Percentiles rank a stretch among this genome's conserved stretches.
Conservation (phyloP, 2,888 invertebrate genomes). For the Drosophila multiciliata region DNA sequence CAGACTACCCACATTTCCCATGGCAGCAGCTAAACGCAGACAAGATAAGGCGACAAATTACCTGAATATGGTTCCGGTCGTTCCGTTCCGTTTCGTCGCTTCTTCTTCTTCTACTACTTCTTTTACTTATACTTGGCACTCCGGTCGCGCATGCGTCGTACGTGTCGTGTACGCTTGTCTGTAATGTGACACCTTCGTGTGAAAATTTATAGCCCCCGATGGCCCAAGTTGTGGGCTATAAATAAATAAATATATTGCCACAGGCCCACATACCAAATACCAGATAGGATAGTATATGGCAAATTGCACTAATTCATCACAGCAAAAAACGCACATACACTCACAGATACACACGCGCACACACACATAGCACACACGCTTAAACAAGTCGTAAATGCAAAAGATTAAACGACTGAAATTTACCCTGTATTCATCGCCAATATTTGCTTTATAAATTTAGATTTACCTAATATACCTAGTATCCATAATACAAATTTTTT, state of each 20-base stretch:
- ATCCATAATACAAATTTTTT: not conserved
- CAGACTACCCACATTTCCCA: conserved; percentile 61
- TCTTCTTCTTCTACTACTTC: not conserved
- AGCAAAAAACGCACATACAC: conserved; percentile 9
- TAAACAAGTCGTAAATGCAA: not conserved
- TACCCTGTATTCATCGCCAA: conserved; percentile 2
- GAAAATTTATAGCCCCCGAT: conserved; percentile 71
- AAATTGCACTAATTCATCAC: conserved; percentile 75
- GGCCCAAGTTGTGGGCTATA: conserved; percentile 44
- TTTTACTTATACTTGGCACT: conserved; percentile 3
- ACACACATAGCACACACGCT: not conserved
- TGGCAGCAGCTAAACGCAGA: conserved; percentile 60
- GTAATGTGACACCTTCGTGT: conserved; percentile 79
- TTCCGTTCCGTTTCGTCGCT: conserved; percentile 4
- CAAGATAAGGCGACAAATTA: conserved; percentile 80
- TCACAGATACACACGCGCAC: conserved; percentile 1
- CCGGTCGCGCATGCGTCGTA: conserved; percentile 43
- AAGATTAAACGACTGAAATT: not conserved
- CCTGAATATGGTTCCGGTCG: conserved; percentile 62
- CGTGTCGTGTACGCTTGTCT: conserved; percentile 61
- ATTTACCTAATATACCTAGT: too few species aligned
- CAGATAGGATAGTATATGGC: conserved; percentile 53
- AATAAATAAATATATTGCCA: conserved; percentile 47
- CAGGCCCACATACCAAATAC: conserved; percentile 33
- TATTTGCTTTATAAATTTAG: not conserved